phyloP scores from a whole-genome alignment of 2,113 vertebrate species.

The Chloropsis cyanopogon region DNA sequence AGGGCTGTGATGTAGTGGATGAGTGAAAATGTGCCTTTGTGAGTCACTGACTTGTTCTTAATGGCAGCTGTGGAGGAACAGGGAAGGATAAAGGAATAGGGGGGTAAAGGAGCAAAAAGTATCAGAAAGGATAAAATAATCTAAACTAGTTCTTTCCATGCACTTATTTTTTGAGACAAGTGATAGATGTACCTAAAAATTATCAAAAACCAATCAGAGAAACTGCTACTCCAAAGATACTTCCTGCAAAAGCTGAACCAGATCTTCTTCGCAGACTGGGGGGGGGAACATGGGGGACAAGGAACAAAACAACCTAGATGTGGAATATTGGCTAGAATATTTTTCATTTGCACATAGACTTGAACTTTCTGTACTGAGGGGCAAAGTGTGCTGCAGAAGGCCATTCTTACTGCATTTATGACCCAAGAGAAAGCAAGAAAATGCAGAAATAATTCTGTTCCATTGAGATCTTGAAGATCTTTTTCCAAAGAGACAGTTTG shows the following conservation, averaged over 20 bases:
- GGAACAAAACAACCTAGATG: not conserved
- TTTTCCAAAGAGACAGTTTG: not conserved
- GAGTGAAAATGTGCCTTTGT: constrained; percentile 50
- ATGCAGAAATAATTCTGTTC: not conserved
- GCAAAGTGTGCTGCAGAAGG: not conserved
- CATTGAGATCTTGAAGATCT: not conserved
- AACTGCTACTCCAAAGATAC: not conserved
- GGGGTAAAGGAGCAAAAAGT: not conserved
- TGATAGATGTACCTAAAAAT: not conserved
- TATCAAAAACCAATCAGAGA: not conserved
- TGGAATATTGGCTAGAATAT: not conserved
- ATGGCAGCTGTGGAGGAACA: constrained; percentile 18
- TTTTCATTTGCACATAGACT: not conserved
- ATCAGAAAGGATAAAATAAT: not conserved
- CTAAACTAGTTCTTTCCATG: not conserved
- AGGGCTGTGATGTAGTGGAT: constrained; percentile 57
- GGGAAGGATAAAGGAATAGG: not conserved
- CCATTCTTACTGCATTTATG: not conserved
- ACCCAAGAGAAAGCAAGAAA: constrained; percentile 20
- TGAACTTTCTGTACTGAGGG: not conserved
- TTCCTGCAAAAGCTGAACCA: not conserved
- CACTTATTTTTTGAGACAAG: not conserved
- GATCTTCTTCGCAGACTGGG: not conserved
- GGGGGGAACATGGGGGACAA: accelerated
- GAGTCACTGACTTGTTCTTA: constrained; percentile 52